Base-by-base conservation (phyloP, 2,113 vertebrate species). In the Neodon shergylaensis region DNA sequence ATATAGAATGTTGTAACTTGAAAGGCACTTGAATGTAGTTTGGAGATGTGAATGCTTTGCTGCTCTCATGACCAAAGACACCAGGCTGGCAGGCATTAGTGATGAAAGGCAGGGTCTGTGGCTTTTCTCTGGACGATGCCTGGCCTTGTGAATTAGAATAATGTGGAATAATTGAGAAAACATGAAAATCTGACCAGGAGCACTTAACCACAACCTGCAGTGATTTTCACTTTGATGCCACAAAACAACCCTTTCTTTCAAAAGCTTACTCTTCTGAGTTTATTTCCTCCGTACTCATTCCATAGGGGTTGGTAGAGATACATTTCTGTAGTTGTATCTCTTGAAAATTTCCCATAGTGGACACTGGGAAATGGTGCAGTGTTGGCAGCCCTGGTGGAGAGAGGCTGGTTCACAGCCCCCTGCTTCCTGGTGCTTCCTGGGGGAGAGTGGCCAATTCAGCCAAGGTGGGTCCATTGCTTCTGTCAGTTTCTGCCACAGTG, bases 1-100 rank as follows among this genome's bases (percentile, higher is more conserved):
- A 94, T 88, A 54, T 44, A 84, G 42, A 91, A 39, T 65, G n/a
- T 89, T 70, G n/a, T 95, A 89, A 96, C 91, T 89, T 96, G 70
- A 97, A 91, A 96, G 86, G 78, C 78, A 88, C 0, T 66, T 91
- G 94, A 95, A 88, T 90, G 78, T 95, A 92, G 44, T 89, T 3
- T 65, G 44, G 84, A 95, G 91, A 90, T 85, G 91, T 97, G 95
- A 88, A 54, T 74, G 3, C 78, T 89, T 88, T 61, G 72, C 95
- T 96, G 79, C 92, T 95, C 88, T 89, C 47, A 1, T 95, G 76
- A 96, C 96, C 97, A 96, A 93, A 97, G 97, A 91, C 36, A 52
- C 5, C 26, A 63, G 88, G 36, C 85, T 86, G 9, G 36, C 22
- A 39, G 65, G 21, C 66, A 31, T 73, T 28, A 81, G n/a, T n/a